Evolutionary conservation across 1,140 invertebrate genomes (phyloP).

Genomic region (Kradibia gibbosae): DNA sequence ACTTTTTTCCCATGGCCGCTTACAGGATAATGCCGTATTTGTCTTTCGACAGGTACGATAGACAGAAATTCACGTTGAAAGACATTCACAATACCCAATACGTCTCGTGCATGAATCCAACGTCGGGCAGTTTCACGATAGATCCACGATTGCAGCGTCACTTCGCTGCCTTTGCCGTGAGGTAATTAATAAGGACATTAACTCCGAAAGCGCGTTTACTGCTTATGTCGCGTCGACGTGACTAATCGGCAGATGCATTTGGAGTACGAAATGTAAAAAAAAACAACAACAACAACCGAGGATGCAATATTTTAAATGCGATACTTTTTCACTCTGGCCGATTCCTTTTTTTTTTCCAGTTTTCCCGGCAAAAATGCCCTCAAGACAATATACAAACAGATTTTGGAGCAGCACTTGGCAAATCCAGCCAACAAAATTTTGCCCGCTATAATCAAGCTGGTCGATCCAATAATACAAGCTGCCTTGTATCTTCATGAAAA

Average conservation of each 20-base stretch:
- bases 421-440: slow-evolving; percentile 80
- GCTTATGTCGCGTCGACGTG: no score
- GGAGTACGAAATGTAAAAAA: no score
- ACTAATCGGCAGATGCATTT: no score
- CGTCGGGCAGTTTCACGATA: slow-evolving; percentile 95
- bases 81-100: slow-evolving; percentile 96
- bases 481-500: slow-evolving; percentile 86
- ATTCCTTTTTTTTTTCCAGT: slow-evolving; percentile 69
- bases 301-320: no score
- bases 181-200: slow-evolving; percentile 68
- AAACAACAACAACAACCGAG: no score
- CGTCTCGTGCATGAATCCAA: slow-evolving; percentile 96
- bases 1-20: not conserved
- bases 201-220: slow-evolving; percentile 4
- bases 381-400: slow-evolving; percentile 87
- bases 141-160: slow-evolving; percentile 92
- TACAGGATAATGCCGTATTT: not conserved
- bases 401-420: slow-evolving; percentile 84
- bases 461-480: slow-evolving; percentile 78
- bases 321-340: not conserved
- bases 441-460: slow-evolving; percentile 75
- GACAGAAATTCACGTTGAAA: slow-evolving; percentile 88
- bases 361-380: slow-evolving; percentile 89
- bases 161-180: slow-evolving; percentile 93
- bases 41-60: slow-evolving; percentile 79